Evolutionary conservation across 2,797 vertebrate species (phyloP).

Genomic region (Sebastes taczanowskii): DNA sequence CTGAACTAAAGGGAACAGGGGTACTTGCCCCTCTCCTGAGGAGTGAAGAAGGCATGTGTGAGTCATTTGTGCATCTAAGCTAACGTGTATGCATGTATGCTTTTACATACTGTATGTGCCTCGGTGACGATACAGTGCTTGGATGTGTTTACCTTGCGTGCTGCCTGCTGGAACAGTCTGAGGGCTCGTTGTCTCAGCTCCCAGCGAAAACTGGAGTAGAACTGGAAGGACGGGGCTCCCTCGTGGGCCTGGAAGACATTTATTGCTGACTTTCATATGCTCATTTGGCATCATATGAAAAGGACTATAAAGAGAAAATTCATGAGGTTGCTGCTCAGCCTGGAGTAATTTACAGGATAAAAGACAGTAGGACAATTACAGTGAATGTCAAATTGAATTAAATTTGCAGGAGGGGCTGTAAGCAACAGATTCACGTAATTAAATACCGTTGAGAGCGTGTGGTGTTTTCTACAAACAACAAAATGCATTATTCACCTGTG

Average conservation of each 20-base stretch:
- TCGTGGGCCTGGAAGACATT: conserved; percentile 57
- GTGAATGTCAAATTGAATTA: not conserved
- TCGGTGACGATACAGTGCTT: not conserved
- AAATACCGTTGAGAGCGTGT: not conserved
- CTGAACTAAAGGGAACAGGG: conserved; percentile 24
- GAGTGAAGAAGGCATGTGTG: not conserved
- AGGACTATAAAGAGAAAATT: not conserved
- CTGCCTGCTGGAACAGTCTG: conserved; percentile 88
- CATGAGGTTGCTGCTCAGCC: not conserved
- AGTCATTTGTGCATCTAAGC: not conserved
- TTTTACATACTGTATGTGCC: not conserved
- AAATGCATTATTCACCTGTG: not conserved
- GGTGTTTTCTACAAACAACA: not conserved
- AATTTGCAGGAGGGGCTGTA: not conserved
- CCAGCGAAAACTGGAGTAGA: conserved; percentile 81
- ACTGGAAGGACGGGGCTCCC: conserved; percentile 80
- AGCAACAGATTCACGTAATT: not conserved
- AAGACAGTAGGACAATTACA: not conserved
- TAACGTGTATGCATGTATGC: conserved; percentile 15
- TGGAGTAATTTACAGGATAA: not conserved
- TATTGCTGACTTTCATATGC: not conserved
- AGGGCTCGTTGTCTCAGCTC: conserved; percentile 78
- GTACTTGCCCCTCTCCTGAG: not conserved
- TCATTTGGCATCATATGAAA: not conserved
- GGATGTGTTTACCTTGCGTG: conserved; percentile 84